phyloP scores from a whole-genome alignment of 2,113 vertebrate genomes.

The Boulengeromyrus knoepffleri region DNA sequence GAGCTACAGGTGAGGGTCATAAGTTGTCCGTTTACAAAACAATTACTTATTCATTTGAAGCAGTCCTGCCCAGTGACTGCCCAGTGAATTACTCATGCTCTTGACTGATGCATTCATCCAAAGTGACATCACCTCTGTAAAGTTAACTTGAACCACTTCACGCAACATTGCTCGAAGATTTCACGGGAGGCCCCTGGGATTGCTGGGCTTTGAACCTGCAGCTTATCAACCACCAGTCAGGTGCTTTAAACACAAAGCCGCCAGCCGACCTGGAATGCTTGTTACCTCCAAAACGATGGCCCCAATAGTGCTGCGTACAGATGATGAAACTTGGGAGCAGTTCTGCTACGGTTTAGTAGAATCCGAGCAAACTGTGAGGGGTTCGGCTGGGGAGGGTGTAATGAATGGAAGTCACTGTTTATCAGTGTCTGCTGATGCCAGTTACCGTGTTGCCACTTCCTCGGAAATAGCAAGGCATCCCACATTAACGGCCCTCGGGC shows the following conservation, averaged over 20 bases:
- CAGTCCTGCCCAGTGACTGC: background rate
- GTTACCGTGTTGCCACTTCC: conserved; percentile 30
- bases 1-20: background rate
- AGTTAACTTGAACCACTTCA: background rate
- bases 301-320: conserved; percentile 11
- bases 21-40: background rate
- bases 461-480: conserved; percentile 34
- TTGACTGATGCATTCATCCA: background rate
- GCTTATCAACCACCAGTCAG: background rate
- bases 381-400: conserved; percentile 12
- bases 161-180: background rate
- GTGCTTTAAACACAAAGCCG: background rate
- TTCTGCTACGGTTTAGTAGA: background rate
- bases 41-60: background rate
- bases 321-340: background rate
- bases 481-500: conserved; percentile 36
- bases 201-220: background rate
- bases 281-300: conserved; percentile 32
- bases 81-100: background rate
- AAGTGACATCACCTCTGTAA: background rate
- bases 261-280: conserved; percentile 4
- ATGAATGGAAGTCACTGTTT: conserved; percentile 37
- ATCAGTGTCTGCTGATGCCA: conserved; percentile 35
- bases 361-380: background rate
- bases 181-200: background rate